A percentile compares a stretch with the other conserved stretches of the same genome.
Conservation (phyloP, 1,140 invertebrate species). For the Camponotus vicinus region DNA sequence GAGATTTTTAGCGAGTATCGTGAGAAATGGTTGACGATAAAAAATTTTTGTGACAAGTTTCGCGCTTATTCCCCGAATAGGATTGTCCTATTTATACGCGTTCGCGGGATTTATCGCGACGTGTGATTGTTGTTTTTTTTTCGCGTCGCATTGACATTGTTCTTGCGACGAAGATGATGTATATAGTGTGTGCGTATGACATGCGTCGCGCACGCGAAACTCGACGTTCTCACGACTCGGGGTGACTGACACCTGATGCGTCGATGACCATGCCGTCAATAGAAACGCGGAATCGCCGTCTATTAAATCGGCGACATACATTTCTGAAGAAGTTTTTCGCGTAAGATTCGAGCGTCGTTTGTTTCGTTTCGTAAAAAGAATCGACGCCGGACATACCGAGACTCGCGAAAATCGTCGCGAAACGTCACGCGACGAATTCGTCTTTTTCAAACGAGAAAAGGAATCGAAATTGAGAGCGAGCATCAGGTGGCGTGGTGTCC, state of each 20-base stretch:
- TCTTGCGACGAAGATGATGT: background rate
- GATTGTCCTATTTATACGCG: background rate
- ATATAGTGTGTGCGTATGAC: background rate
- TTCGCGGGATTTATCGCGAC: background rate
- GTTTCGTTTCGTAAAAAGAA: background rate
- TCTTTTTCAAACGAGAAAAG: background rate
- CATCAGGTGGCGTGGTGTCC: conserved; percentile 30
- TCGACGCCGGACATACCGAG: background rate
- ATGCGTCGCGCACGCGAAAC: conserved; percentile 43
- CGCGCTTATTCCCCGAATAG: background rate
- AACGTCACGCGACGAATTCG: background rate
- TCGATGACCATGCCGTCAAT: conserved; percentile 84
- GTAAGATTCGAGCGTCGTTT: background rate
- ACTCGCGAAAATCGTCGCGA: background rate
- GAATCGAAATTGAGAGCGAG: background rate
- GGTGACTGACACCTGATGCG: conserved; percentile 87
- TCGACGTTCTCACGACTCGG: conserved; percentile 69
- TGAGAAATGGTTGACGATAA: background rate
- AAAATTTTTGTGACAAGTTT: background rate
- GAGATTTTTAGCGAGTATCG: background rate
- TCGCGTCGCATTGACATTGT: background rate
- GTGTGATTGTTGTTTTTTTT: conserved; percentile 1
- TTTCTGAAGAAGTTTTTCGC: background rate
- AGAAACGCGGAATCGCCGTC: background rate
- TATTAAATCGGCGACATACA: background rate